Base-by-base conservation (phyloP, 2,888 invertebrate species). In the Ophioninae sp. region DNA sequence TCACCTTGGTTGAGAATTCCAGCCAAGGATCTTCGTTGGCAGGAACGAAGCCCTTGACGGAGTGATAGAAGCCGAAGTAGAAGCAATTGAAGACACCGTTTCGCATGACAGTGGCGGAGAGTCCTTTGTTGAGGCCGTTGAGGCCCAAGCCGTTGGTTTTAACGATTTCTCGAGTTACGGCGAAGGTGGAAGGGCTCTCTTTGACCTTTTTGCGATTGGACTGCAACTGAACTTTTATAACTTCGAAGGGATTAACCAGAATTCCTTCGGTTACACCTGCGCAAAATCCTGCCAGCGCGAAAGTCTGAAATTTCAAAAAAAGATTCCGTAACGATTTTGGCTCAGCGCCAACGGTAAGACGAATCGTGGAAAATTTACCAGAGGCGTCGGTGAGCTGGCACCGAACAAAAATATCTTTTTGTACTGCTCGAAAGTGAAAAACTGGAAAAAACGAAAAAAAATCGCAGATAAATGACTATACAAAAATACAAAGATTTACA, bases 51-150 rank as follows among this genome's bases (percentile, higher is more conserved):
- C 95, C 96, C 93, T 97, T 98, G 0, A 98, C 96, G 86, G 97
- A 97, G 93, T 98, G 98, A 93, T 99, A 99, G 92, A 98, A 97
- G 56, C 99, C 98, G 91, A 99, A 98, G 93, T 99, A 99, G 71
- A 98, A 95, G 95, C 97, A 97, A 92, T 99, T 99, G 92, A 98
- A 99, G 6, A 97, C 94, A 0, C 97, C 98, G 94, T 98, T 98
- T 87, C 99, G 95, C 8, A 96, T 96, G 89, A 98, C 95, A 0
- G 98, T 99, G 0, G 98, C 97, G 0, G 97, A 96, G 0, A 99
- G 93, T 1, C 98, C 99, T 93, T 97, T 97, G 90, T 97, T 97
- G 0, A 98, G 93, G 0, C 98, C 98, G 85, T 94, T 94, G 0
- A 95, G 94, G 0, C 98, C 98, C 23, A 98, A 94, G 0, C 99